phyloP scores from a whole-genome alignment of 2,888 invertebrate genomes.

The Lomographa bimaculata region DNA sequence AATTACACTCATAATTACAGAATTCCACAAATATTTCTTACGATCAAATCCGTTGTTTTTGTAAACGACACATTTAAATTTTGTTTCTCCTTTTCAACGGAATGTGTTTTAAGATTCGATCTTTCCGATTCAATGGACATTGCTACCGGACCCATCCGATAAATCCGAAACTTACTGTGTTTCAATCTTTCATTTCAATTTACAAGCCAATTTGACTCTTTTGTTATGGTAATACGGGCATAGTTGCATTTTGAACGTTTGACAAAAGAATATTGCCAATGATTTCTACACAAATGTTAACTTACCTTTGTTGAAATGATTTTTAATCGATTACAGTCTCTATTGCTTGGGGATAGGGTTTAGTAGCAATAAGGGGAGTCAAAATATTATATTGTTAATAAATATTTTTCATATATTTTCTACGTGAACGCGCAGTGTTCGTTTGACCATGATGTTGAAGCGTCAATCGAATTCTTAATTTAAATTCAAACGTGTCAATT shows the following conservation, averaged over 20 bases:
- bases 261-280: conserved; percentile 3
- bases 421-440: conserved; percentile 57
- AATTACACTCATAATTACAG: conserved; percentile 14
- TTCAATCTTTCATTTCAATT: no score
- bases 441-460: conserved; percentile 52
- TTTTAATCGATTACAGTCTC: conserved; percentile 21
- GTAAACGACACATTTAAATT: conserved; percentile 38
- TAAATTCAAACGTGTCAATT: conserved; percentile 63
- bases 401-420: conserved; percentile 55
- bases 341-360: conserved; percentile 3
- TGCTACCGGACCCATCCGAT: conserved; percentile 60
- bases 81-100: conserved; percentile 53
- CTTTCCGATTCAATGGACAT: conserved; percentile 67
- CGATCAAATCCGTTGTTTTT: conserved; percentile 12
- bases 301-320: neutral
- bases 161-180: conserved; percentile 21
- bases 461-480: conserved; percentile 63
- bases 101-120: conserved; percentile 67
- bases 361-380: neutral
- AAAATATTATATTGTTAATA: conserved; percentile 28
- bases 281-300: conserved; percentile 1
- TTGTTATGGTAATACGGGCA: neutral
- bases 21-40: conserved; percentile 1
- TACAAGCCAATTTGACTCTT: neutral
- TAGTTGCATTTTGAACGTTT: neutral